Conservation (phyloP, 2,888 invertebrate genomes). For the Tiphia femorata region DNA sequence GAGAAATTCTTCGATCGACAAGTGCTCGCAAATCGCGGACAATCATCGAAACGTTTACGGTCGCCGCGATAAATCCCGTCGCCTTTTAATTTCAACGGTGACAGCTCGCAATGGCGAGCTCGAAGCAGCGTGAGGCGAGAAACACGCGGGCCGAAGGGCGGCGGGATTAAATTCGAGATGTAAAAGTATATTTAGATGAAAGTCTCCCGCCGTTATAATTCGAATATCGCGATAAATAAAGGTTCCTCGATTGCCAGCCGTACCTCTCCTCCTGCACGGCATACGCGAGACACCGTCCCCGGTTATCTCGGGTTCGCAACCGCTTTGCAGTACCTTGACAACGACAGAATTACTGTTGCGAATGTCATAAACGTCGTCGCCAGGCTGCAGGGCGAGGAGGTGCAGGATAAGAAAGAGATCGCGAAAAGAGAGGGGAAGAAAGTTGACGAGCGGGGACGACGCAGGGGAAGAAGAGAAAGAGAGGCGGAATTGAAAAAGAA, state of each 20-base stretch:
- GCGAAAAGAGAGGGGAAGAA: slow-evolving; percentile 17
- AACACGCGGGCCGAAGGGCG: no score
- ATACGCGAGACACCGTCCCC: slow-evolving; percentile 9
- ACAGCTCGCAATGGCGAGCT: no score
- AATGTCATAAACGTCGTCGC: slow-evolving; percentile 57
- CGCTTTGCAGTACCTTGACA: slow-evolving; percentile 56
- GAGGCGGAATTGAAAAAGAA: slow-evolving; percentile 22
- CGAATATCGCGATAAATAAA: slow-evolving; percentile 32
- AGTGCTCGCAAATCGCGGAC: no score
- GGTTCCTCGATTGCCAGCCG: slow-evolving; percentile 34
- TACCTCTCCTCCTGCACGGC: slow-evolving; percentile 23
- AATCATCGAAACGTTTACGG: no score
- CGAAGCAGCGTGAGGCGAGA: no score
- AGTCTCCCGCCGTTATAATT: slow-evolving; percentile 18
- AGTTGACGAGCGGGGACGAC: slow-evolving; percentile 23
- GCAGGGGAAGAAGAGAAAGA: slow-evolving; percentile 23
- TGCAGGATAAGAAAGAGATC: slow-evolving; percentile 21
- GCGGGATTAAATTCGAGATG: background rate
- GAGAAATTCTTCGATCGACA: no score
- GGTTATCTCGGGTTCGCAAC: slow-evolving; percentile 37
- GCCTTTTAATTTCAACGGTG: no score
- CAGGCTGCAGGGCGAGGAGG: no score
- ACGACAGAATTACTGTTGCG: slow-evolving; percentile 60
- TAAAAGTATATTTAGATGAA: slow-evolving; percentile 4
- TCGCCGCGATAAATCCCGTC: no score